Evolutionary conservation across 2,888 invertebrate genomes (phyloP).

Genomic region (Tachina grossa): DNA sequence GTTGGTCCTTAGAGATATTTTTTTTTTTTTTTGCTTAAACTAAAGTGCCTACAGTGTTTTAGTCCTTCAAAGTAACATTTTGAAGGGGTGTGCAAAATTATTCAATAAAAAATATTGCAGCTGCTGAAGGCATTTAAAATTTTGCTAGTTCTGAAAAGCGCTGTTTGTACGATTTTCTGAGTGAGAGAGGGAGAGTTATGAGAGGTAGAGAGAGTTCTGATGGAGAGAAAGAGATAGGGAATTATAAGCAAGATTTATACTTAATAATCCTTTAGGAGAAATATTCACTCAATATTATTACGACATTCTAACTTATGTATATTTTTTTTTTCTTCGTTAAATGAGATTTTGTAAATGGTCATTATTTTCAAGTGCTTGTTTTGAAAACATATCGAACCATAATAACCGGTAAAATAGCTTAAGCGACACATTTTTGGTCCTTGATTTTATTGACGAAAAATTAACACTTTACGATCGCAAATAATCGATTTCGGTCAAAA

Average conservation of each 20-base stretch:
- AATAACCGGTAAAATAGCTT: too few species aligned
- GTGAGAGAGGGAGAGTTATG: too few species aligned
- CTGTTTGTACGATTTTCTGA: too few species aligned
- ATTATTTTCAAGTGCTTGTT: conserved; percentile 31
- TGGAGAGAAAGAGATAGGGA: too few species aligned
- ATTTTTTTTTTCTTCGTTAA: background rate
- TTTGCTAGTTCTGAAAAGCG: background rate
- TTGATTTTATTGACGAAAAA: too few species aligned
- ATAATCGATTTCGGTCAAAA: too few species aligned
- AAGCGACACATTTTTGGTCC: too few species aligned
- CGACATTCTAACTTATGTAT: background rate
- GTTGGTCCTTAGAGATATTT: background rate
- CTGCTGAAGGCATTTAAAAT: conserved; percentile 12
- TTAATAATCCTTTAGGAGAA: background rate
- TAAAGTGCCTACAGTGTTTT: conserved; percentile 26
- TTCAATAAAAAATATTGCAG: conserved; percentile 19
- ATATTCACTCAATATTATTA: background rate
- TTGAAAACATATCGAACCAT: background rate
- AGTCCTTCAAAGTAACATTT: background rate
- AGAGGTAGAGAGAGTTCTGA: too few species aligned
- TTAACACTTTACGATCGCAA: too few species aligned
- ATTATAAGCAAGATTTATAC: too few species aligned
- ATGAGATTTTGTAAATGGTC: conserved; percentile 35
- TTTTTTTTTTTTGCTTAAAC: conserved; percentile 23
- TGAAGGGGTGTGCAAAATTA: conserved; percentile 11